A percentile compares a stretch with the other conserved stretches of the same genome.
phyloP scores from a whole-genome alignment of 1,140 invertebrate genomes.

The Myzus persicae region DNA sequence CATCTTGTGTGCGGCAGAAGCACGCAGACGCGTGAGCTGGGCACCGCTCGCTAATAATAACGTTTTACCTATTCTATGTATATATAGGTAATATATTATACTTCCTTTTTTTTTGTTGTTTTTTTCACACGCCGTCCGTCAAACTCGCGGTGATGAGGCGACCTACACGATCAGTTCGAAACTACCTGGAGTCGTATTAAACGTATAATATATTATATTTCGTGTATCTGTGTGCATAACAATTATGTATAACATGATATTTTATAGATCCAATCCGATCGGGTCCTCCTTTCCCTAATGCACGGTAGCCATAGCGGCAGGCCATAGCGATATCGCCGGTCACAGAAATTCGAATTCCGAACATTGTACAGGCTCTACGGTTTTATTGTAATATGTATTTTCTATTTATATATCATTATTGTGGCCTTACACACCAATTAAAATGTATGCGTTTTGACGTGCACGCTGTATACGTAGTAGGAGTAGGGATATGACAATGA shows the following conservation, averaged over 20 bases:
- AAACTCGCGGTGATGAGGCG: background rate
- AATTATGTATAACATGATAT: background rate
- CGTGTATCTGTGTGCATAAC: background rate
- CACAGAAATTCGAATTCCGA: background rate
- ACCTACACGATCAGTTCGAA: background rate
- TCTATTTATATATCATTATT: too few species aligned
- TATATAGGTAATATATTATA: background rate
- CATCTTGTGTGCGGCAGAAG: background rate
- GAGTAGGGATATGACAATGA: background rate
- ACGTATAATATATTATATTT: background rate
- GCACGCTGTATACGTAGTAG: too few species aligned
- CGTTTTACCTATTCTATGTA: background rate
- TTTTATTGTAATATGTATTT: too few species aligned
- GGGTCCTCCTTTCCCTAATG: too few species aligned
- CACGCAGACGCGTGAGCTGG: too few species aligned
- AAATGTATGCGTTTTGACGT: background rate
- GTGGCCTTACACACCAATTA: too few species aligned
- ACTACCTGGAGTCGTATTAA: background rate
- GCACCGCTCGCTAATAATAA: background rate
- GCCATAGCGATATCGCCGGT: background rate
- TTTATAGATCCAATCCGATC: background rate
- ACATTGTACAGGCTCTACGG: background rate
- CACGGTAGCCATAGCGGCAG: background rate
- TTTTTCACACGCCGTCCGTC: conserved; percentile 10
- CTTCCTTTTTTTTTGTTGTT: background rate